These are phyloP conservation scores for Thaleichthys pacificus DNA, from an alignment of 2,797 vertebrate species.

Conservation along the genomic window DNA sequence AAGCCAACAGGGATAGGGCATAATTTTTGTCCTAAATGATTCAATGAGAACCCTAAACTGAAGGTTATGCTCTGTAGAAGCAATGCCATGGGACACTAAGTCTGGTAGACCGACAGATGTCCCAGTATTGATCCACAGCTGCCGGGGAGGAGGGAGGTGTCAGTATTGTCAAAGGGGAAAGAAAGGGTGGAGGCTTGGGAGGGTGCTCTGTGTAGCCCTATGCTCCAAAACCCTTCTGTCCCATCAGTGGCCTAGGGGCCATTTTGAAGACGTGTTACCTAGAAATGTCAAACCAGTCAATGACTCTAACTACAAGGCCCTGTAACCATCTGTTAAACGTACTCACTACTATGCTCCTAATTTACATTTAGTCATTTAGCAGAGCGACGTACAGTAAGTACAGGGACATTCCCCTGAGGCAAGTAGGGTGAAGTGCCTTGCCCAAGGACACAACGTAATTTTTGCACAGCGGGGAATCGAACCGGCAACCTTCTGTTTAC, in stretches of 20 bases:
- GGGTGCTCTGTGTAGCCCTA: background rate
- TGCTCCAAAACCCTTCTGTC: conserved; percentile 7
- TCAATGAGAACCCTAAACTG: background rate
- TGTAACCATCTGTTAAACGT: background rate
- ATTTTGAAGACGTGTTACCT: background rate
- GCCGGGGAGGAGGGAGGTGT: conserved; percentile 14
- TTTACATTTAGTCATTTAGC: too few species aligned
- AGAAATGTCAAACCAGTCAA: background rate
- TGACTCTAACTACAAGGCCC: background rate
- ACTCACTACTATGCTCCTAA: background rate
- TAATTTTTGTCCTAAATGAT: background rate
- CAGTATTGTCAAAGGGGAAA: conserved; percentile 3
- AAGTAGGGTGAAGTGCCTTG: too few species aligned
- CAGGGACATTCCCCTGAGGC: too few species aligned
- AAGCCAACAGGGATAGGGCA: background rate
- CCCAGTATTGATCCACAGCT: conserved; percentile 51
- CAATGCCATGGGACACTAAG: background rate
- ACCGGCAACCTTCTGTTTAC: too few species aligned
- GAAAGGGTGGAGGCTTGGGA: background rate
- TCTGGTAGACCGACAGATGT: conserved; percentile 41
- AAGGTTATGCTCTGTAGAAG: background rate
- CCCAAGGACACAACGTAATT: too few species aligned
- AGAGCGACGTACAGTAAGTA: too few species aligned
- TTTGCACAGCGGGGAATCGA: too few species aligned
- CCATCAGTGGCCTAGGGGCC: background rate